Evolutionary conservation across 2,888 invertebrate genomes (phyloP).

Genomic region (Rotaria socialis): DNA sequence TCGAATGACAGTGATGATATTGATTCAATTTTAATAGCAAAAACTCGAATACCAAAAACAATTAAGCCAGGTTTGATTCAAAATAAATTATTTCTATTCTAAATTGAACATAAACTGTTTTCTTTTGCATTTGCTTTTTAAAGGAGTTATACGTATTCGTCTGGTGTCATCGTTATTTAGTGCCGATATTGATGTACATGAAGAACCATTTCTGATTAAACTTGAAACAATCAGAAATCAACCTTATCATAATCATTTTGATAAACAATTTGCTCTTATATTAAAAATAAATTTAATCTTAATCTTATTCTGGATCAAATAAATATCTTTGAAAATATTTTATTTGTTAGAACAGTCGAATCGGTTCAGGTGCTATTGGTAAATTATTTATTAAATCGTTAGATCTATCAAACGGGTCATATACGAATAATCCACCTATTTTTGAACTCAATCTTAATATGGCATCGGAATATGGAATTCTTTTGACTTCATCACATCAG

Average conservation of each 20-base stretch:
- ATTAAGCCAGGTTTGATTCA: not conserved
- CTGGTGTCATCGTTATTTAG: not conserved
- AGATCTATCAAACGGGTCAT: not conserved
- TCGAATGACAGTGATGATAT: not conserved
- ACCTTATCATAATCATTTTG: not conserved
- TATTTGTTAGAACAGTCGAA: not conserved
- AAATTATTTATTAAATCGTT: not conserved
- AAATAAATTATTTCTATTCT: no score
- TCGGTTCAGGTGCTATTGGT: not conserved
- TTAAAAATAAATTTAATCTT: not conserved
- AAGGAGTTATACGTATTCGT: not conserved
- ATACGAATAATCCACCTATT: constrained; percentile 3
- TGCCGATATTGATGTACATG: not conserved
- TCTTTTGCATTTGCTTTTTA: no score
- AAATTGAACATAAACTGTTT: no score
- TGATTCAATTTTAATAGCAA: not conserved
- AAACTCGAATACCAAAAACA: not conserved
- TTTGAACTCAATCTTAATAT: constrained; percentile 8
- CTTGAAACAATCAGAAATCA: not conserved
- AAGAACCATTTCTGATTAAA: not conserved
- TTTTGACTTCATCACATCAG: not conserved
- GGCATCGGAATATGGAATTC: not conserved
- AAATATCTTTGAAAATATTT: not conserved
- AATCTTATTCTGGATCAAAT: not conserved
- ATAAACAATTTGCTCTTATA: not conserved